Conservation (phyloP, 2,888 invertebrate species). For the Tetranychus truncatus region DNA sequence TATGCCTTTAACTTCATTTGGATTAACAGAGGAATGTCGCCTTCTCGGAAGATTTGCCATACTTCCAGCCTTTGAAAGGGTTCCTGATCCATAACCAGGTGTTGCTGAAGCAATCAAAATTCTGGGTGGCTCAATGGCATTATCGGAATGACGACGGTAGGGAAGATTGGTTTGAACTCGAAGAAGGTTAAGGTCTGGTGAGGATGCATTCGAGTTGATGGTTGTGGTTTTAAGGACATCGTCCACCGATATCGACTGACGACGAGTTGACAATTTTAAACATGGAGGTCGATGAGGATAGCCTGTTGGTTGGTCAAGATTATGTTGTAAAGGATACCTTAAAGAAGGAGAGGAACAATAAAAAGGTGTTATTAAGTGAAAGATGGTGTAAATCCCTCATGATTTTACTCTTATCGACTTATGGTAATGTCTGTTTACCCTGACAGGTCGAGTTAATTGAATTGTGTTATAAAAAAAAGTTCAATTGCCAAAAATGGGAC, state of each 20-base stretch:
- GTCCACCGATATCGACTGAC: slow-evolving; percentile 27
- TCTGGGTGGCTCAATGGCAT: slow-evolving; percentile 65
- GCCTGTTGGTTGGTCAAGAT: slow-evolving; percentile 23
- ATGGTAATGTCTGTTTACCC: too few species aligned
- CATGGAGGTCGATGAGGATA: slow-evolving; percentile 28
- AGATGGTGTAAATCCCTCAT: not conserved
- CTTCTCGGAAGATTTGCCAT: slow-evolving; percentile 54
- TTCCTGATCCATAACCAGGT: slow-evolving; percentile 35
- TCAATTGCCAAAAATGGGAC: too few species aligned
- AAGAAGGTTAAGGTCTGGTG: slow-evolving; percentile 61
- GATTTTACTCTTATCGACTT: too few species aligned
- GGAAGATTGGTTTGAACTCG: slow-evolving; percentile 63
- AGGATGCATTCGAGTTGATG: slow-evolving; percentile 9
- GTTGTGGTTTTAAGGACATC: slow-evolving; percentile 26
- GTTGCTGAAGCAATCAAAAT: slow-evolving; percentile 72
- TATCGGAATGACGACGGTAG: slow-evolving; percentile 70
- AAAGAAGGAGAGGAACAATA: not conserved
- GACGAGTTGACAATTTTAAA: slow-evolving; percentile 27
- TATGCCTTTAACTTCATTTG: slow-evolving; percentile 45
- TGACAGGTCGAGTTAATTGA: too few species aligned
- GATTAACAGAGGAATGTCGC: slow-evolving; percentile 75
- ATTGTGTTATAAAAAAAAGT: too few species aligned
- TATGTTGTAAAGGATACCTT: slow-evolving; percentile 8
- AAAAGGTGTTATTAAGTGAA: not conserved
- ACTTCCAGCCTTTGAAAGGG: slow-evolving; percentile 34